Percentiles rank a stretch among this genome's conserved stretches.
phyloP scores from a whole-genome alignment of 2,888 invertebrate genomes.

The Polia nebulosa region DNA sequence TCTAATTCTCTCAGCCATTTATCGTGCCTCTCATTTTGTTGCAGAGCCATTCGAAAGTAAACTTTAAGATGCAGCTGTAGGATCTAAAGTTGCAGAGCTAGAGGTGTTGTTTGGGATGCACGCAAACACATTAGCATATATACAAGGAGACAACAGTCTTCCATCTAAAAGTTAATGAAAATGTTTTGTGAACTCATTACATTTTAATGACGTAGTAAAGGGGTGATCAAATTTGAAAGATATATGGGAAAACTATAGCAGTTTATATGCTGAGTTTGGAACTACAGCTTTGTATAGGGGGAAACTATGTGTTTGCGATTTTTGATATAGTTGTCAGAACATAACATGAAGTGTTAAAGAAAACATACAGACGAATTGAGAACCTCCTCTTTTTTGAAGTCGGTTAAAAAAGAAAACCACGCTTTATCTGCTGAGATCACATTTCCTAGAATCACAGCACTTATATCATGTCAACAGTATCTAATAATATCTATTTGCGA shows the following conservation, averaged over 20 bases:
- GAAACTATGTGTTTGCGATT: neutral
- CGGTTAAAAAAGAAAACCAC: too few species aligned
- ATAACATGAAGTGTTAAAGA: neutral
- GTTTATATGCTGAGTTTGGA: slow-evolving; percentile 28
- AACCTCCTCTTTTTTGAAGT: too few species aligned
- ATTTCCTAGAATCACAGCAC: too few species aligned
- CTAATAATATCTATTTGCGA: too few species aligned
- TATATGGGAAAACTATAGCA: slow-evolving; percentile 27
- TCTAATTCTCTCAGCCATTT: slow-evolving; percentile 55
- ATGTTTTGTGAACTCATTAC: slow-evolving; percentile 72
- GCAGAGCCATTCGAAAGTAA: slow-evolving; percentile 35
- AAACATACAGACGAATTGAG: too few species aligned
- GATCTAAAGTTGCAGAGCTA: slow-evolving; percentile 46
- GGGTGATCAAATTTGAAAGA: slow-evolving; percentile 40
- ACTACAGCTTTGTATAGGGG: neutral
- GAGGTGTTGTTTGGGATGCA: slow-evolving; percentile 61
- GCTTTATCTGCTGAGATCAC: too few species aligned
- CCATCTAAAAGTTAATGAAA: slow-evolving; percentile 76
- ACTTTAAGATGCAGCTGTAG: slow-evolving; percentile 48
- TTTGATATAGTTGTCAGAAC: neutral
- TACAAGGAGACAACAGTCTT: slow-evolving; percentile 78
- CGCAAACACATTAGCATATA: slow-evolving; percentile 82
- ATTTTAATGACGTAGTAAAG: slow-evolving; percentile 68
- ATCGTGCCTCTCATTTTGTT: slow-evolving; percentile 53
- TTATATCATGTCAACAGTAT: too few species aligned